These are phyloP conservation scores for Mesorhabditis spiculigera DNA, from an alignment of 2,888 invertebrate species.

Conservation along the genomic window DNA sequence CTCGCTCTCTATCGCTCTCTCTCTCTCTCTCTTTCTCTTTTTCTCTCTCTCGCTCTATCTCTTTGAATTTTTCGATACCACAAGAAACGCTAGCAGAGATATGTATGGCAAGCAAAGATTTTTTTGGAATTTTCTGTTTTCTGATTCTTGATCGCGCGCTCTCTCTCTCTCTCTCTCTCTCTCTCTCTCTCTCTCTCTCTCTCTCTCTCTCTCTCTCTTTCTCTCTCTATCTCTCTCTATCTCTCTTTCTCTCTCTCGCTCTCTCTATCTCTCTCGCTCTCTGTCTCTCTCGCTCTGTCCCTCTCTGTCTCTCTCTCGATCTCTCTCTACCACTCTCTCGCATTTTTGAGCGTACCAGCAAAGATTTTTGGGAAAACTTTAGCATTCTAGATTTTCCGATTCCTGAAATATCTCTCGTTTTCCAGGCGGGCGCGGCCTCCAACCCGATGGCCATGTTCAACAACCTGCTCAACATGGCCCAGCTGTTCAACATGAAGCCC, in stretches of 20 bases:
- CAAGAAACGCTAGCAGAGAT: not conserved
- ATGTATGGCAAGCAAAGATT: not conserved
- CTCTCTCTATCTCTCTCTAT: too few species aligned
- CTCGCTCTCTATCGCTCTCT: too few species aligned
- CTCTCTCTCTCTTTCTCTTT: too few species aligned
- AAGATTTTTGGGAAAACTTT: not conserved
- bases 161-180: constrained; percentile 7
- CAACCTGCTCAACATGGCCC: constrained; percentile 27
- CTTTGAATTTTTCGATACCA: not conserved
- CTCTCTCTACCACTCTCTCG: too few species aligned
- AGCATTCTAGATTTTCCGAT: too few species aligned
- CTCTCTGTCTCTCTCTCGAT: too few species aligned
- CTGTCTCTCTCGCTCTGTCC: too few species aligned
- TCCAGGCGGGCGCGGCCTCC: not conserved
- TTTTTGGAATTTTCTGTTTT: not conserved
- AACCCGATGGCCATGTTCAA: constrained; percentile 16
- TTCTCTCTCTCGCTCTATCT: too few species aligned
- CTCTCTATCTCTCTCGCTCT: too few species aligned
- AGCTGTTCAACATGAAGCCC: constrained; percentile 14
- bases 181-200: constrained; percentile 2
- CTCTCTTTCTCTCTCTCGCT: too few species aligned
- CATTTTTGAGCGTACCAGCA: too few species aligned
- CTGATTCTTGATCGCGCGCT: not conserved
- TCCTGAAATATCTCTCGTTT: too few species aligned
- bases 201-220: constrained; percentile 10